Evolutionary conservation across 2,888 invertebrate genomes (phyloP), one percentile per base, ranked within the genome.

Genomic region (Drosophila atroscutellata): DNA sequence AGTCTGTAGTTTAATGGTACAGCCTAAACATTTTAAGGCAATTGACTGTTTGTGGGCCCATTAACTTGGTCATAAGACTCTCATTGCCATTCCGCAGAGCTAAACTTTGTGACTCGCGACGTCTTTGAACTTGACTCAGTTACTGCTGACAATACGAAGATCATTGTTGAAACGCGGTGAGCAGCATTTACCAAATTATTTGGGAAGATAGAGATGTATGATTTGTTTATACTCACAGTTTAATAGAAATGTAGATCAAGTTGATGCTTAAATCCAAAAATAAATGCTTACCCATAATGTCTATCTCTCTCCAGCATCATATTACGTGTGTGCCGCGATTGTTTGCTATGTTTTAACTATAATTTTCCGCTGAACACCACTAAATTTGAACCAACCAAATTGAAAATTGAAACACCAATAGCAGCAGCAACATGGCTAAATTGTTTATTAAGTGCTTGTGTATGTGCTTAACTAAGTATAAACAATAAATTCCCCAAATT

Each of bases 101-200:
- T n/a, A 73, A 76, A 72, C 72, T 83, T 86, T 83, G 89, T 77
- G 86, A 68, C 89, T 89, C 73, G 90, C 71, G 56, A 78, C 76
- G 87, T 72, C 81, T 86, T 89, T 89, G 90, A 86, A 86, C 85
- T 86, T 86, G 87, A 86, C 83, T 85, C 61, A 68, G 59, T 57
- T 63, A 42, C 18, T 54, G 51, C 13, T 50, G 39, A 45, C 24
- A 54, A 13, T 37, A 26, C 24, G 39, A 2, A 37, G 36, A 47
- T 49, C 49, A 62, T 26, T 42, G 63, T 39, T 72, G 24, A 18
- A 36, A 32, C 47, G 30, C n/a, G 26, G 13, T 32, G 32, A 20
- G n/a, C 8, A 34, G 36, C 26, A 24, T 15, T 36, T 13, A 7
- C 3, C 9, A 75, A 32, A 37, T 49, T 7, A 8, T 24, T 37